phyloP scores from a whole-genome alignment of 2,888 invertebrate genomes.

The Phyllotreta striolata region DNA sequence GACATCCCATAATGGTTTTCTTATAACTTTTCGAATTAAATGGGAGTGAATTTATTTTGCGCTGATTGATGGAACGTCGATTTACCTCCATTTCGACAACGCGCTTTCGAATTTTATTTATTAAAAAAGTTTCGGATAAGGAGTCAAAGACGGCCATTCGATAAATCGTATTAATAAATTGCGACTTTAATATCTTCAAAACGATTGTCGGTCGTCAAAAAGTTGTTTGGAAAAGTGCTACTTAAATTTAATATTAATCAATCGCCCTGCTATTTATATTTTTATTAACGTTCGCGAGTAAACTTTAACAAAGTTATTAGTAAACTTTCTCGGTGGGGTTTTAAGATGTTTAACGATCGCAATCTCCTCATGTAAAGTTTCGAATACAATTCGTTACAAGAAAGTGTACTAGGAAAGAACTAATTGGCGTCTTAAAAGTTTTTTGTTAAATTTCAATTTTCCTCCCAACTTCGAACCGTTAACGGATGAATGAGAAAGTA shows the following conservation, averaged over 20 bases:
- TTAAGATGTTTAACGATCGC: constrained; percentile 6
- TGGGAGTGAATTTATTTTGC: constrained; percentile 20
- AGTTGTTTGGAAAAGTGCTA: background rate
- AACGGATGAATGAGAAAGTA: no score
- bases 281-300: no score
- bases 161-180: background rate
- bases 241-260: no score
- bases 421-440: constrained; percentile 15
- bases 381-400: constrained; percentile 11
- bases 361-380: constrained; percentile 13
- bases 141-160: background rate
- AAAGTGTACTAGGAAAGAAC: constrained; percentile 5
- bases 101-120: constrained; percentile 9
- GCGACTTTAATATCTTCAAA: no score
- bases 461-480: background rate
- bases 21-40: constrained; percentile 34
- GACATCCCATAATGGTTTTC: constrained; percentile 31
- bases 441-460: background rate
- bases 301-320: background rate
- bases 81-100: constrained; percentile 8
- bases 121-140: constrained; percentile 20
- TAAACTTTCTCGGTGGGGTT: constrained; percentile 5
- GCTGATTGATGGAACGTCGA: constrained; percentile 26
- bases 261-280: no score
- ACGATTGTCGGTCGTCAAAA: background rate